Percentiles rank a stretch among this genome's conserved stretches.
Evolutionary conservation across 2,888 invertebrate species (phyloP).

Genomic region (Campaea margaritaria): DNA sequence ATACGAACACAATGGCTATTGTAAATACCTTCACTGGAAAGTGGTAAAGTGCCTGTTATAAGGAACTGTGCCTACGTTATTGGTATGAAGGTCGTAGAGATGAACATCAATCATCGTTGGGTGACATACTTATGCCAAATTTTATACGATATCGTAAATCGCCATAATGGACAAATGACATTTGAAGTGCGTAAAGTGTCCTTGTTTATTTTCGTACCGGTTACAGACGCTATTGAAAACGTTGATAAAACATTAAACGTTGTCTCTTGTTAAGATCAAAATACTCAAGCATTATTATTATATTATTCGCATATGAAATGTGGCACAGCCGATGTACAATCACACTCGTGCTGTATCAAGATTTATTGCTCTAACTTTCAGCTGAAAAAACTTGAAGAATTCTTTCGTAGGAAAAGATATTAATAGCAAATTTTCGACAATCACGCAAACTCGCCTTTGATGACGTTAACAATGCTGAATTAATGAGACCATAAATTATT

Average conservation of each 20-base stretch:
- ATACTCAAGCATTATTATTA: slow-evolving; percentile 10
- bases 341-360: slow-evolving; percentile 10
- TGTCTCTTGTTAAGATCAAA: no score
- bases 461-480: slow-evolving; percentile 21
- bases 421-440: slow-evolving; percentile 19
- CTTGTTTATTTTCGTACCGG: slow-evolving; percentile 19
- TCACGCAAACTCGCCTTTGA: slow-evolving; percentile 29
- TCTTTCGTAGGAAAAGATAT: slow-evolving; percentile 16
- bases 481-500: slow-evolving; percentile 26
- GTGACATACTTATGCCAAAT: no score
- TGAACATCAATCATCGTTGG: no score
- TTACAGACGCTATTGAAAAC: no score
- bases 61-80: no score
- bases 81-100: no score
- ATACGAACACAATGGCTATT: no score
- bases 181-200: background rate
- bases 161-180: background rate
- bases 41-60: no score
- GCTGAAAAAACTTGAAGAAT: slow-evolving; percentile 14
- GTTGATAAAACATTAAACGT: background rate
- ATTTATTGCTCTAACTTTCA: slow-evolving; percentile 11
- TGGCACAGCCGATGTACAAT: slow-evolving; percentile 1
- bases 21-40: no score
- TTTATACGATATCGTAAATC: background rate
- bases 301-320: slow-evolving; percentile 17